Conservation (phyloP, 1,140 invertebrate genomes). For the Brachionus manjavacas region DNA sequence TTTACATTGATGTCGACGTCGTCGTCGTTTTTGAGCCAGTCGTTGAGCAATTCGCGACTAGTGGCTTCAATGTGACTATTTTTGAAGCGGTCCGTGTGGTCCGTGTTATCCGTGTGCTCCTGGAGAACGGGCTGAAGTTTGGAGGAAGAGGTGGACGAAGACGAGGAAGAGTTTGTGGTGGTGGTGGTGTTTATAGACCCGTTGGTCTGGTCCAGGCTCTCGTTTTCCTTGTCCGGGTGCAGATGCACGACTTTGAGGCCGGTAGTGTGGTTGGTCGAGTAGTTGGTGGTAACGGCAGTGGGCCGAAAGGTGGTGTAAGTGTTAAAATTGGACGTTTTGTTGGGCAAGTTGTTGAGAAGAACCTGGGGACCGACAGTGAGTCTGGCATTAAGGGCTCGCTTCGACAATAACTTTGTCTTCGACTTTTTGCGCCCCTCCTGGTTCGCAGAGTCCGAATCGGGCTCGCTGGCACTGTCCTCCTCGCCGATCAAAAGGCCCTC, state of each 20-base stretch:
- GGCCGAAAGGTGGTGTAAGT: conserved; percentile 35
- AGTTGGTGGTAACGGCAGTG: conserved; percentile 32
- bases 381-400: background rate
- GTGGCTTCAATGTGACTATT: conserved; percentile 28
- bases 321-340: conserved; percentile 8
- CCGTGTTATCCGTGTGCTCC: conserved; percentile 2
- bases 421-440: background rate
- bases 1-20: conserved; percentile 31
- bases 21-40: conserved; percentile 9
- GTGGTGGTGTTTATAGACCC: conserved; percentile 2
- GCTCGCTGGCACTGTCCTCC: conserved; percentile 8
- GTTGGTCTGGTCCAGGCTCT: conserved; percentile 11
- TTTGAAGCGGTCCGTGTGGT: conserved; percentile 26
- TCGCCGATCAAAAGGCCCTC: conserved; percentile 27
- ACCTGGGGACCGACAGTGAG: background rate
- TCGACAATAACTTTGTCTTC: conserved; percentile 7
- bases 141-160: conserved; percentile 20
- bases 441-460: background rate
- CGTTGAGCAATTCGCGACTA: conserved; percentile 30
- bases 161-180: conserved; percentile 23
- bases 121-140: background rate
- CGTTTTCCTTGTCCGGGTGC: conserved; percentile 1
- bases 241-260: conserved; percentile 8
- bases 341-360: background rate
- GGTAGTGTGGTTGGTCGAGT: background rate